Evolutionary conservation across 2,797 vertebrate genomes (phyloP).

Genomic region (Acrocephalus scirpaceus): DNA sequence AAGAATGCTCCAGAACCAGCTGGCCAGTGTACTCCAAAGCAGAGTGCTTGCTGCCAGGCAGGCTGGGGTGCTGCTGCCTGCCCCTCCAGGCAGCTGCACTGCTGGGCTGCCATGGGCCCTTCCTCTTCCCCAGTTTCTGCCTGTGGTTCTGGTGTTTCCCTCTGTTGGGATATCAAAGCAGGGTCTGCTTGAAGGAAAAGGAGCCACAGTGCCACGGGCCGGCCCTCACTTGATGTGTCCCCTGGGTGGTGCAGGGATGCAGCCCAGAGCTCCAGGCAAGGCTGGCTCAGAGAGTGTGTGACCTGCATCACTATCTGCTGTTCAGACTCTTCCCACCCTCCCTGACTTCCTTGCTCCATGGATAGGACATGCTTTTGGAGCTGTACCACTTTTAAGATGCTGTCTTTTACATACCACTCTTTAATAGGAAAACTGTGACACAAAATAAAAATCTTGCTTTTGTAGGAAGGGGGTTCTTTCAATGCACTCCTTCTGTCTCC

Average conservation of each 20-base stretch:
- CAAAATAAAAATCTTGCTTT: background rate
- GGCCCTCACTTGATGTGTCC: background rate
- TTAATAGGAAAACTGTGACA: background rate
- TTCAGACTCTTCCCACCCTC: background rate
- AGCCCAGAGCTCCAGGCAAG: background rate
- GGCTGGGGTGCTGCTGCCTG: background rate
- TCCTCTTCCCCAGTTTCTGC: background rate
- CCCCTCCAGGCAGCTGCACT: background rate
- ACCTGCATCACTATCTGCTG: background rate
- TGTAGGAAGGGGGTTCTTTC: background rate
- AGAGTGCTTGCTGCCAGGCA: background rate
- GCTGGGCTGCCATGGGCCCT: background rate
- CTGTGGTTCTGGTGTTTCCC: background rate
- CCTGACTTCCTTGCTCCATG: background rate
- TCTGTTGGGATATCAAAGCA: background rate
- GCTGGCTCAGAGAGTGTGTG: background rate
- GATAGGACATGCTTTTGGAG: background rate
- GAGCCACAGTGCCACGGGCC: background rate
- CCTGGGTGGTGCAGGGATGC: background rate
- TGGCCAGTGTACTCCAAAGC: background rate
- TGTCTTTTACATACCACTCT: background rate
- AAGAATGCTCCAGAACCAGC: constrained; percentile 23
- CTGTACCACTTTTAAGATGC: constrained; percentile 39
- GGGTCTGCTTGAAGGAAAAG: background rate
- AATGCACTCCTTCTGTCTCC: background rate